Percentiles rank a stretch among this genome's conserved stretches.
phyloP scores from a whole-genome alignment of 2,113 vertebrate genomes.

The Zeus faber region DNA sequence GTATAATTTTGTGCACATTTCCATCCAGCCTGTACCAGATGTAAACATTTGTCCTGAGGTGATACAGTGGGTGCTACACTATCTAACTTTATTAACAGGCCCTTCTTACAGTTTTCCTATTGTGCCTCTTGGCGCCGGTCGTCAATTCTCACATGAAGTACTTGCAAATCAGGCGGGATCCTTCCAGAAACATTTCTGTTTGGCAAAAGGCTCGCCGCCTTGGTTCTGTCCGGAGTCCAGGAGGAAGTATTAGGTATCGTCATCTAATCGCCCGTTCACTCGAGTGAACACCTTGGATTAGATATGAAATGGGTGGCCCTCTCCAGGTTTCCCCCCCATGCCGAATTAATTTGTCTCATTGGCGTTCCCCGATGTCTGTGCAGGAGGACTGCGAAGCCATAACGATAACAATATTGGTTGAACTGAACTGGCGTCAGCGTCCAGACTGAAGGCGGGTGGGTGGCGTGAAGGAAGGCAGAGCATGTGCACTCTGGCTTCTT shows the following conservation, averaged over 20 bases:
- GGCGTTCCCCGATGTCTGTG: slow-evolving; percentile 4
- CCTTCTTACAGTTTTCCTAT: slow-evolving; percentile 25
- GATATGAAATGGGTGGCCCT: slow-evolving; percentile 1
- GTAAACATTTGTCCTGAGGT: slow-evolving; percentile 44
- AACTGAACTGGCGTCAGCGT: neutral
- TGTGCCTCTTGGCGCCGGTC: slow-evolving; percentile 15
- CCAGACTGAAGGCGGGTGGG: slow-evolving; percentile 53
- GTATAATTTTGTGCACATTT: slow-evolving; percentile 55
- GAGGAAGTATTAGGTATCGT: slow-evolving; percentile 8
- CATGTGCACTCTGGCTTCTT: slow-evolving; percentile 66
- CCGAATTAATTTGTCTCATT: slow-evolving; percentile 10
- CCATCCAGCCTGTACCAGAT: slow-evolving; percentile 48
- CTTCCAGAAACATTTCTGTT: slow-evolving; percentile 23
- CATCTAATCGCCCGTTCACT: neutral
- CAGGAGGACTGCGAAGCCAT: neutral
- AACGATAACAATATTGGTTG: neutral
- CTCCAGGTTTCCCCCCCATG: neutral
- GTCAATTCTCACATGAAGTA: slow-evolving; percentile 17
- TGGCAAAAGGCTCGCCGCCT: slow-evolving; percentile 14
- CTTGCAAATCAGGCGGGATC: slow-evolving; percentile 24
- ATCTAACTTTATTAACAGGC: slow-evolving; percentile 34
- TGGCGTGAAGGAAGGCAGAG: slow-evolving; percentile 34
- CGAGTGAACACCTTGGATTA: neutral
- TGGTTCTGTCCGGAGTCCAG: neutral
- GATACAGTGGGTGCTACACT: slow-evolving; percentile 31